Conservation (phyloP, 2,113 vertebrate species). For the Periophthalmodon schlosseri region DNA sequence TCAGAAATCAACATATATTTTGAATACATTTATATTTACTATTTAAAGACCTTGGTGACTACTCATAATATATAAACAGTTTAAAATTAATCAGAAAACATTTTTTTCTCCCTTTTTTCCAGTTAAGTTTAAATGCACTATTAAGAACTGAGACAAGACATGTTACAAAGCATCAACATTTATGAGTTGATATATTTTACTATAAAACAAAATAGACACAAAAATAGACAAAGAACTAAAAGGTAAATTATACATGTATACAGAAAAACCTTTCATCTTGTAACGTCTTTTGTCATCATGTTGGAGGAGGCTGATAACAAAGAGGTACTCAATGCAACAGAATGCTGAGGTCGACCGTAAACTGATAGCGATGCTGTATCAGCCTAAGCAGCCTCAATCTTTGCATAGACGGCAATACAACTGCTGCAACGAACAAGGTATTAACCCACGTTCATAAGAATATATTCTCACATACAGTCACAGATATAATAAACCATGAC, state of each 20-base stretch:
- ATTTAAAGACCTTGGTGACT: background rate
- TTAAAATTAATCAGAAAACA: background rate
- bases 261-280: background rate
- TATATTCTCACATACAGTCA: background rate
- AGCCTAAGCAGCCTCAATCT: conserved; percentile 24
- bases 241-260: conserved; percentile 14
- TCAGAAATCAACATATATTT: background rate
- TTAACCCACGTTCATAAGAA: background rate
- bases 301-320: conserved; percentile 1
- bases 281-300: background rate
- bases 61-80: background rate
- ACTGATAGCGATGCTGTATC: conserved; percentile 35
- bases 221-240: conserved; percentile 3
- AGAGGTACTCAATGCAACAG: conserved; percentile 23
- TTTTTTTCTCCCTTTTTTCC: background rate
- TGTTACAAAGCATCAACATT: background rate
- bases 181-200: conserved; percentile 28
- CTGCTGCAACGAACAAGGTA: conserved; percentile 17
- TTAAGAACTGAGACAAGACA: background rate
- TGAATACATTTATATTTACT: background rate
- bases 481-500: background rate
- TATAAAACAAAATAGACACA: conserved; percentile 19
- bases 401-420: conserved; percentile 14
- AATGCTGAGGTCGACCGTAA: conserved; percentile 39
- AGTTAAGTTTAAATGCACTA: background rate